Conservation (phyloP, 2,797 vertebrate genomes). For the Diglossa cyanea region DNA sequence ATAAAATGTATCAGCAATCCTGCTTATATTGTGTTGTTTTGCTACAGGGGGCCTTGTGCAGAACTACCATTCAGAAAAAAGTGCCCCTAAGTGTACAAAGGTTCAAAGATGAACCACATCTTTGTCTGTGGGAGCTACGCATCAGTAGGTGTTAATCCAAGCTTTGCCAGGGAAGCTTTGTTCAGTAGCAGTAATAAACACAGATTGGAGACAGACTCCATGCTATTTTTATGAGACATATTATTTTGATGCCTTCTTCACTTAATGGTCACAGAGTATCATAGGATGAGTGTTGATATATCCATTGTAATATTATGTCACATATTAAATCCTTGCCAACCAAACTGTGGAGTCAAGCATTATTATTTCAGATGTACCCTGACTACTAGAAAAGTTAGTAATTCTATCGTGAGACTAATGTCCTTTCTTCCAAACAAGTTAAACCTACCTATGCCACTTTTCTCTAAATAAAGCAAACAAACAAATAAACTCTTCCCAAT, state of each 20-base stretch:
- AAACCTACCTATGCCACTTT: neutral
- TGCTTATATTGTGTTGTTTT: neutral
- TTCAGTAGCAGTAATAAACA: neutral
- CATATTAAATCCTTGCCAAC: neutral
- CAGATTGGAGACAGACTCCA: neutral
- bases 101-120: neutral
- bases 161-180: neutral
- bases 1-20: neutral
- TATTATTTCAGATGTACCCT: neutral
- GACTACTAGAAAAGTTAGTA: neutral
- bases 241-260: conserved; percentile 37
- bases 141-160: neutral
- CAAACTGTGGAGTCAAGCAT: neutral
- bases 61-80: neutral
- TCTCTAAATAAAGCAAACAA: neutral
- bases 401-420: neutral
- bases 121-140: neutral
- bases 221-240: neutral
- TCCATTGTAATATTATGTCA: conserved; percentile 22
- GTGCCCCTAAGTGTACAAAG: neutral
- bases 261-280: neutral
- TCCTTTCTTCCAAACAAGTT: neutral
- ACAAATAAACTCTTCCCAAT: neutral
- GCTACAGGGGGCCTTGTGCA: neutral
- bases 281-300: conserved; percentile 17